Evolutionary conservation across 2,888 invertebrate species (phyloP).

Genomic region (Hypercompe scribonia): DNA sequence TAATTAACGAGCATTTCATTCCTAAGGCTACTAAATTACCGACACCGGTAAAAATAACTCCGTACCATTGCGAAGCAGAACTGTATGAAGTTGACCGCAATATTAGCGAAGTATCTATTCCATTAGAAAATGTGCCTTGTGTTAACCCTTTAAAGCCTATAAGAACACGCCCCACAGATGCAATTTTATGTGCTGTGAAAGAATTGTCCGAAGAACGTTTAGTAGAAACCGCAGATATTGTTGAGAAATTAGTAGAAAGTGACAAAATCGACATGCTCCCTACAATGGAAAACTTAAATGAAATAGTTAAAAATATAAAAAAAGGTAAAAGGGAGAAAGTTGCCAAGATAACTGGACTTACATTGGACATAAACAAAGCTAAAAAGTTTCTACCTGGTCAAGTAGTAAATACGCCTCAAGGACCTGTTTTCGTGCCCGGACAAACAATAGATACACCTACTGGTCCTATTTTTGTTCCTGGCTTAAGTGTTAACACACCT

Average conservation of each 20-base stretch:
- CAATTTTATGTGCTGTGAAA: constrained; percentile 80
- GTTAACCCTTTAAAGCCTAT: constrained; percentile 87
- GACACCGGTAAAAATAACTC: constrained; percentile 79
- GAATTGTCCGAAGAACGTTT: constrained; percentile 86
- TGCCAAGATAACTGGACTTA: constrained; percentile 88
- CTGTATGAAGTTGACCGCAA: constrained; percentile 82
- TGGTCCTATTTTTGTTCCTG: constrained; percentile 90
- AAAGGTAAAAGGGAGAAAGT: constrained; percentile 86
- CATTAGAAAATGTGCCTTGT: constrained; percentile 88
- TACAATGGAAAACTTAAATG: constrained; percentile 88
- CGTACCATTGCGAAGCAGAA: constrained; percentile 83
- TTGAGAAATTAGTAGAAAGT: constrained; percentile 85
- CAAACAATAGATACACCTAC: constrained; percentile 90
- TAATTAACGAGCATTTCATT: constrained; percentile 79
- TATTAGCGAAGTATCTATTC: constrained; percentile 82
- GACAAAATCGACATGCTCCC: constrained; percentile 87
- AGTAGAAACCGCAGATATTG: constrained; percentile 87
- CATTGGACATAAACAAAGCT: constrained; percentile 89
- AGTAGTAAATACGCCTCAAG: constrained; percentile 89
- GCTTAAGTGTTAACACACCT: constrained; percentile 90
- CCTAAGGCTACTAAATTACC: constrained; percentile 81
- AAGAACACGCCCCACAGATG: constrained; percentile 79
- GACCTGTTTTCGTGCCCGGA: constrained; percentile 91
- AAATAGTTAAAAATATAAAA: constrained; percentile 87
- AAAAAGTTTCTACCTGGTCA: constrained; percentile 91